Base-by-base conservation (phyloP, 2,888 invertebrate species). In the Epinotia brunnichana region DNA sequence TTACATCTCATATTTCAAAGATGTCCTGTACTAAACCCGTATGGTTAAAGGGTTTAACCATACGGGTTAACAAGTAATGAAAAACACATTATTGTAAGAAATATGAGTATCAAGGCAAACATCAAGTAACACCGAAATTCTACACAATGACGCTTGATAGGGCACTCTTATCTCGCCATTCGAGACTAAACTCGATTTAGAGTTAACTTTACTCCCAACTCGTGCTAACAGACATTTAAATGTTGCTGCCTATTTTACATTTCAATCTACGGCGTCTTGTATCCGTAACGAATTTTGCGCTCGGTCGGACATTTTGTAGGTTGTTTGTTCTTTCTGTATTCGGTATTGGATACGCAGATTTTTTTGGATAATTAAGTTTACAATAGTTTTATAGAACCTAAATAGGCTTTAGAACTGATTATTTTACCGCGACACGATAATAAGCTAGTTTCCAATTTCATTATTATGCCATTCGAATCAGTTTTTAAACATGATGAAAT, bases 211-310 rank as follows among this genome's bases (percentile, higher is more conserved):
- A 63, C 48, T 64, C 53, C 13, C 51, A 63, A 63, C 53, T 63
- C 53, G 29, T 29, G 64, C 67, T 61, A 67, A 72, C 71, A 67
- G 71, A 44, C 61, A 56, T 72, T 67, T 44, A 67, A 72, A 72
- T 48, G 62, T 62, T 70, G 17, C 68, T 13, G 13, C 66, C 61
- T 67, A 67, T 67, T 67, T 61, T 61, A 72, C 71, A 67, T 66
- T 71, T 54, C 41, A 71, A 61, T 67, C 54, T 21, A 56, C 53
- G 56, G 9, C 41, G 44, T 44, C 53, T 44, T 56, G 59, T 48
- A 64, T 64, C 57, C 57, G 56, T 53, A 53, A 41, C 54, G 24
- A 67, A 51, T 48, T 67, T 69, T 54, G 48, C 29, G 59, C 29
- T 59, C 21, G 64, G 39, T 54, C 19, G 51, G 53, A 53, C 64